These are phyloP conservation scores for Drosophila siamana DNA, from an alignment of 2,888 invertebrate genomes.

Conservation along the genomic window DNA sequence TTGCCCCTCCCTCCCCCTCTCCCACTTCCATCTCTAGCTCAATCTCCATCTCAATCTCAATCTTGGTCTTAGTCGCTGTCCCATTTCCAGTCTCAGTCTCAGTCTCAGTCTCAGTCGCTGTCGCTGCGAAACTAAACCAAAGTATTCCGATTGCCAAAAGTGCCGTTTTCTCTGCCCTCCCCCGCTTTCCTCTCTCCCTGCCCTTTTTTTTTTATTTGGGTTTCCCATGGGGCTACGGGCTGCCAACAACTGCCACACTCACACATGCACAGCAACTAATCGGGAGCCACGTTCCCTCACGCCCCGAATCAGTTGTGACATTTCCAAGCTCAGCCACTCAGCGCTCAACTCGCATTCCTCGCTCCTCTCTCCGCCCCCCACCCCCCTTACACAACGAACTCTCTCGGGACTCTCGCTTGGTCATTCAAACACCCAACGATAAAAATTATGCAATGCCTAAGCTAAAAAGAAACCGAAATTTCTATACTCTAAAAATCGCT, in stretches of 20 bases:
- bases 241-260: constrained; percentile 53
- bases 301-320: constrained; percentile 67
- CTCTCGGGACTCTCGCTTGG: neutral
- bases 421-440: constrained; percentile 1
- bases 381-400: neutral
- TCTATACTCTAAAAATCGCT: constrained; percentile 19
- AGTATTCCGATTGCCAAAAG: constrained; percentile 59
- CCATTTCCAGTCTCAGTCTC: neutral
- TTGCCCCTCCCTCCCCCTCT: too few species aligned
- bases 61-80: neutral
- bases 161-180: constrained; percentile 41
- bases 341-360: constrained; percentile 24
- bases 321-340: constrained; percentile 63
- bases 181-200: constrained; percentile 7
- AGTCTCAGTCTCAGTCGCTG: neutral
- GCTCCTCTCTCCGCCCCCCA: too few species aligned
- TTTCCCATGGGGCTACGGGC: constrained; percentile 48
- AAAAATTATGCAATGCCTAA: neutral
- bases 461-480: neutral
- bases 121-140: constrained; percentile 34
- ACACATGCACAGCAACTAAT: constrained; percentile 34
- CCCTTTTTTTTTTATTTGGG: constrained; percentile 5
- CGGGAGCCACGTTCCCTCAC: constrained; percentile 19
- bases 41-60: neutral
- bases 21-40: too few species aligned